Conservation (phyloP, 1,140 invertebrate genomes). For the Drosophila mojavensis region DNA sequence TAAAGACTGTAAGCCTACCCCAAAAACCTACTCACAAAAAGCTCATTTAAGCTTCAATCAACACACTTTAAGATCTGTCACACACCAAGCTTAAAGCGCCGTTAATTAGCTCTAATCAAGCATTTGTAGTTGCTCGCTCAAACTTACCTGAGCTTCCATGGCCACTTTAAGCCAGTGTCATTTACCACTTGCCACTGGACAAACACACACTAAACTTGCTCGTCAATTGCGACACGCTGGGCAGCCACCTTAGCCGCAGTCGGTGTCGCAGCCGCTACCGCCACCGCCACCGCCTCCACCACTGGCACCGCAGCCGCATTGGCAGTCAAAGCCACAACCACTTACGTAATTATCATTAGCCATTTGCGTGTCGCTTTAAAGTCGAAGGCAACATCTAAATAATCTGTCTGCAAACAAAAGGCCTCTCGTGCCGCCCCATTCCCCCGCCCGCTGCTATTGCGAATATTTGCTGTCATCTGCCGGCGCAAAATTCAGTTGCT, state of each 20-base stretch:
- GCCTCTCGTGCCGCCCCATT: background rate
- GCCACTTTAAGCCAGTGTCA: slow-evolving; percentile 20
- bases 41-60: background rate
- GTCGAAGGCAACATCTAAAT: slow-evolving; percentile 42
- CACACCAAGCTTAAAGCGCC: background rate
- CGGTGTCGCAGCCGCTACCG: no score
- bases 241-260: slow-evolving; percentile 15
- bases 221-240: slow-evolving; percentile 26
- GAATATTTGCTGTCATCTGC: no score
- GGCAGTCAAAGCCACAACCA: slow-evolving; percentile 17
- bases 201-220: background rate
- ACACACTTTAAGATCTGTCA: background rate
- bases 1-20: no score
- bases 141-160: background rate
- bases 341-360: slow-evolving; percentile 74
- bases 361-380: slow-evolving; percentile 63
- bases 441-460: background rate
- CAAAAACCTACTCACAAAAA: no score
- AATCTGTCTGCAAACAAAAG: slow-evolving; percentile 66
- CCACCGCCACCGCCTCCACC: no score
- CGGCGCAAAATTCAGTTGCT: slow-evolving; percentile 25
- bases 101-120: background rate
- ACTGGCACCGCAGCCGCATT: no score
- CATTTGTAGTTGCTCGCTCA: no score
- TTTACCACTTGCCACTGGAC: slow-evolving; percentile 2